Evolutionary conservation across 2,113 vertebrate genomes (phyloP).

Genomic region (Ciconia stormi): DNA sequence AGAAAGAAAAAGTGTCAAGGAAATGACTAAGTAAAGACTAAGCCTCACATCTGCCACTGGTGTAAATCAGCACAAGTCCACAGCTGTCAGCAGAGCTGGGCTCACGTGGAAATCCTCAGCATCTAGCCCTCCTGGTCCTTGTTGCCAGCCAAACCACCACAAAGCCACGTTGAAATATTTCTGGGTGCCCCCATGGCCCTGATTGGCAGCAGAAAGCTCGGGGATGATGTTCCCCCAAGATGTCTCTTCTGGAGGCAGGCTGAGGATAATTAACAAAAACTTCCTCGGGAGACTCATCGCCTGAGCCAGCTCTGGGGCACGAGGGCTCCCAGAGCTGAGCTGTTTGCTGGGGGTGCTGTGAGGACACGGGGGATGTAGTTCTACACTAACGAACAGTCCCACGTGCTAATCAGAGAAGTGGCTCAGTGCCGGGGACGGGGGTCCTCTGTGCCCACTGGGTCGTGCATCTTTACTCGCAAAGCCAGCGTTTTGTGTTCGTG

Average conservation of each 20-base stretch:
- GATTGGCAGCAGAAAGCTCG: background rate
- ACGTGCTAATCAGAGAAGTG: background rate
- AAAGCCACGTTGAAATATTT: background rate
- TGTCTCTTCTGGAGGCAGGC: background rate
- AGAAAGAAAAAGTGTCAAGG: background rate
- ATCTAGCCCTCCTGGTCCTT: background rate
- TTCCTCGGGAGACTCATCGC: background rate
- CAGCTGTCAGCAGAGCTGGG: background rate
- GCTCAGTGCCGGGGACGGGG: background rate
- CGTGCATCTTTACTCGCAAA: background rate
- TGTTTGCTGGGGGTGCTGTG: background rate
- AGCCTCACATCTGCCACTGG: background rate
- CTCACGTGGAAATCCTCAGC: background rate
- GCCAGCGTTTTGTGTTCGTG: background rate
- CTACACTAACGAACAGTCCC: background rate
- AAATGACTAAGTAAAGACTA: background rate
- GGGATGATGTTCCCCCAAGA: background rate
- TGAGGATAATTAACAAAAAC: background rate
- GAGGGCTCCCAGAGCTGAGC: background rate
- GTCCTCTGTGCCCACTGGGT: rapidly evolving
- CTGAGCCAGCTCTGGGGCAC: background rate
- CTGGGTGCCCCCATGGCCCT: background rate
- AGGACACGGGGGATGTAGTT: background rate
- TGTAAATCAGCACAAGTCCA: background rate
- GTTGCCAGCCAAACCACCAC: background rate